These are phyloP conservation scores for Xestia sexstrigata DNA, from an alignment of 2,888 invertebrate genomes.

Conservation along the genomic window DNA sequence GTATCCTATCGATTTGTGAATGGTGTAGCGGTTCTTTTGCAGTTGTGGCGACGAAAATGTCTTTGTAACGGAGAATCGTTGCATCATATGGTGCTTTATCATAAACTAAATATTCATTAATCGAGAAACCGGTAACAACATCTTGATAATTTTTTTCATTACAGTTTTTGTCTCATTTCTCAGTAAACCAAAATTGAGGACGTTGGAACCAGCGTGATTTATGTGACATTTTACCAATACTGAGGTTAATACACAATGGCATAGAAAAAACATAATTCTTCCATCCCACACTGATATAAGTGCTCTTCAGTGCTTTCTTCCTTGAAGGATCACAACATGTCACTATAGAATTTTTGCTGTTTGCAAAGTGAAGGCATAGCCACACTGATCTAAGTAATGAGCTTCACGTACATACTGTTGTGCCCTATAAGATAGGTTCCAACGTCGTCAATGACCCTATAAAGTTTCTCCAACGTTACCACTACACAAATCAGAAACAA, in stretches of 20 bases:
- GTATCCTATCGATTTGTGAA: constrained; percentile 52
- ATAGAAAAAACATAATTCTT: too few relatives aligned
- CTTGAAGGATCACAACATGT: too few relatives aligned
- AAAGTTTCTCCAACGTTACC: neutral
- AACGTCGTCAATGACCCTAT: neutral
- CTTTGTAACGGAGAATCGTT: neutral
- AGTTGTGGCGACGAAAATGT: constrained; percentile 10
- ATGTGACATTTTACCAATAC: too few relatives aligned
- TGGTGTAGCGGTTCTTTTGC: constrained; percentile 39
- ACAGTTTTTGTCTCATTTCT: neutral
- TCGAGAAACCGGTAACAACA: neutral
- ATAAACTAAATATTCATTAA: neutral
- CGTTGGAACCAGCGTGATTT: too few relatives aligned
- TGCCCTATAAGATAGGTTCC: too few relatives aligned
- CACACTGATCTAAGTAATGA: too few relatives aligned
- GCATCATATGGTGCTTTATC: neutral
- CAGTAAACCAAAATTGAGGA: neutral
- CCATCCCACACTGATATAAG: too few relatives aligned
- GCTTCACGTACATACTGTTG: too few relatives aligned
- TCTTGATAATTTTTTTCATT: neutral
- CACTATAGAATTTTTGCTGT: too few relatives aligned
- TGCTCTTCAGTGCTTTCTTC: too few relatives aligned
- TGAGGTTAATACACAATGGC: too few relatives aligned
- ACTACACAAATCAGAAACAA: constrained; percentile 18
- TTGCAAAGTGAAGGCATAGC: too few relatives aligned